These are phyloP conservation scores for Cyphomyrus discorhynchus DNA, from an alignment of 2,113 vertebrate species.

Conservation along the genomic window DNA sequence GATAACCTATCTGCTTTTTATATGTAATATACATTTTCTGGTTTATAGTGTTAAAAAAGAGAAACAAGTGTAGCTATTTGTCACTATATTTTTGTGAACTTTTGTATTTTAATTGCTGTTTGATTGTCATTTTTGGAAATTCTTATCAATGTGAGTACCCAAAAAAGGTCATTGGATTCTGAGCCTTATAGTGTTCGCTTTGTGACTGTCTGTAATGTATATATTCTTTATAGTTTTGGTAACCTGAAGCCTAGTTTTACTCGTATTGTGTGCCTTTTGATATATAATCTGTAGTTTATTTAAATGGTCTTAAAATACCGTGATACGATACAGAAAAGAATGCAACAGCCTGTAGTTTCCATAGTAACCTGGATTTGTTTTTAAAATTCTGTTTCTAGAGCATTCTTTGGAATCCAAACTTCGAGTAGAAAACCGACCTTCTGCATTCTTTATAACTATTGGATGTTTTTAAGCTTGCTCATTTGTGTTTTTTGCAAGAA, in stretches of 20 bases:
- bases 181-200: slow-evolving; percentile 39
- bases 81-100: slow-evolving; percentile 81
- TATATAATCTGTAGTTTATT: slow-evolving; percentile 50
- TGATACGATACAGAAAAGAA: slow-evolving; percentile 35
- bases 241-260: slow-evolving; percentile 34
- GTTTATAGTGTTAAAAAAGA: slow-evolving; percentile 77
- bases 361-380: slow-evolving; percentile 19
- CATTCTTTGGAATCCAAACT: slow-evolving; percentile 15
- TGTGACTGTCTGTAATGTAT: slow-evolving; percentile 34
- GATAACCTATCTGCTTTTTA: slow-evolving; percentile 62
- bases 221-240: slow-evolving; percentile 38
- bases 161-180: slow-evolving; percentile 40
- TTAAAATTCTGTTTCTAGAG: neutral
- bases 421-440: slow-evolving; percentile 5
- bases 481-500: slow-evolving; percentile 25
- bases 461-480: slow-evolving; percentile 21
- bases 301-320: slow-evolving; percentile 41
- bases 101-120: slow-evolving; percentile 83
- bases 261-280: slow-evolving; percentile 49
- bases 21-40: slow-evolving; percentile 68
- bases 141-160: slow-evolving; percentile 27
- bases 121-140: slow-evolving; percentile 79
- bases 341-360: slow-evolving; percentile 12
- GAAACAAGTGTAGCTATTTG: slow-evolving; percentile 69
- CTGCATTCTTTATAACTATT: slow-evolving; percentile 19